Percentiles rank a stretch among this genome's conserved stretches.
Evolutionary conservation across 2,113 vertebrate species (phyloP).

Genomic region (Ciconia maguari): DNA sequence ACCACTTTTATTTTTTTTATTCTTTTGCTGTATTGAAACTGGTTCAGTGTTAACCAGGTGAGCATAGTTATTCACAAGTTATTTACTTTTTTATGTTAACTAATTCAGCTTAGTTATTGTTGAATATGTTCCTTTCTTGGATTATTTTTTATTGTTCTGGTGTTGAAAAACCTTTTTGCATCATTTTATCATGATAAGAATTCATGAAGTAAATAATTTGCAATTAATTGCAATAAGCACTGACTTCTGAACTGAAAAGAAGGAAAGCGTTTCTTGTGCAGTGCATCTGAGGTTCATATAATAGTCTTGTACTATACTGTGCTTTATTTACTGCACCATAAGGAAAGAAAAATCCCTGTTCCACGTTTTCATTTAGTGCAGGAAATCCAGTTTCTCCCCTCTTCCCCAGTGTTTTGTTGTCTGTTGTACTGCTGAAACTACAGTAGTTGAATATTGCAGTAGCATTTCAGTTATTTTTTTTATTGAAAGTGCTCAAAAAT

Average conservation of each 20-base stretch:
- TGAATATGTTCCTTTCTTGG: conserved; percentile 83
- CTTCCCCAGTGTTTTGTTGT: conserved; percentile 82
- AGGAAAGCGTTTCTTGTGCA: conserved; percentile 83
- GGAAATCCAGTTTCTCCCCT: conserved; percentile 77
- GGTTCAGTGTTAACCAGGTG: conserved; percentile 83
- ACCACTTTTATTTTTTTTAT: conserved; percentile 86
- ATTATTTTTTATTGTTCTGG: conserved; percentile 79
- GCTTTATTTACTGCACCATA: conserved; percentile 84
- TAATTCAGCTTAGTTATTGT: conserved; percentile 90
- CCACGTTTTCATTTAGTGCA: conserved; percentile 86
- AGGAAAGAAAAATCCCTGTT: conserved; percentile 77
- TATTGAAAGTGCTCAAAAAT: conserved; percentile 91
- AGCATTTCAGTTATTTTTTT: conserved; percentile 91
- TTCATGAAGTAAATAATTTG: conserved; percentile 84
- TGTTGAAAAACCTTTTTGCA: conserved; percentile 81
- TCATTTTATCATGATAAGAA: conserved; percentile 86
- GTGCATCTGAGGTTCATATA: conserved; percentile 88
- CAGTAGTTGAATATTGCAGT: conserved; percentile 97
- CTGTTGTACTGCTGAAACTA: conserved; percentile 93
- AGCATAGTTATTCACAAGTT: conserved; percentile 82
- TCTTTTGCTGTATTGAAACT: conserved; percentile 85
- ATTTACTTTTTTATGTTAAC: conserved; percentile 89
- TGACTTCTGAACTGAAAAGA: conserved; percentile 86
- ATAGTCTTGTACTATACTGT: conserved; percentile 83
- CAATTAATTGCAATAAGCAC: conserved; percentile 88